These are phyloP conservation scores for Chrysocyon brachyurus DNA, from an alignment of 2,797 vertebrate species.

Conservation along the genomic window DNA sequence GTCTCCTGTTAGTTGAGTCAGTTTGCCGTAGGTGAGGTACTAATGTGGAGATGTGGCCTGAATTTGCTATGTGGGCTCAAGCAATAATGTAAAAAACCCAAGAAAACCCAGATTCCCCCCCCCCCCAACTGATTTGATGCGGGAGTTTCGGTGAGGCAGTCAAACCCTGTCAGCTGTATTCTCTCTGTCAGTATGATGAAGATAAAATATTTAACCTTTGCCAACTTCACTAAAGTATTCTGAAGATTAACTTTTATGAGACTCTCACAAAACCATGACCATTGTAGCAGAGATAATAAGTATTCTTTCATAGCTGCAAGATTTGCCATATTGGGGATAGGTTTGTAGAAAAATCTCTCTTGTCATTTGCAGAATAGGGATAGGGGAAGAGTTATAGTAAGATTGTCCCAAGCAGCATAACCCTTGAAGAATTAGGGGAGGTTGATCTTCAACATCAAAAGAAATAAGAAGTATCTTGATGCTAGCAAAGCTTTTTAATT, in stretches of 20 bases:
- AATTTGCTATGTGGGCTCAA: not conserved
- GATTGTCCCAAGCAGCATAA: not conserved
- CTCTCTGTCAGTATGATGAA: not conserved
- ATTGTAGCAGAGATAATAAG: not conserved
- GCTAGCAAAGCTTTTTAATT: not conserved
- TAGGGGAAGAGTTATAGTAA: not conserved
- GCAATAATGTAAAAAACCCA: not conserved
- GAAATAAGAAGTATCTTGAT: not conserved
- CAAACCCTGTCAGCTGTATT: not conserved
- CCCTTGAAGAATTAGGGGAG: not conserved
- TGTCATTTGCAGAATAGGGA: not conserved
- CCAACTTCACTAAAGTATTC: not conserved
- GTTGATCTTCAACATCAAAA: not conserved
- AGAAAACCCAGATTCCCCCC: not conserved
- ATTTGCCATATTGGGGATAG: not conserved
- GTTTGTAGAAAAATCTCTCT: conserved; percentile 17
- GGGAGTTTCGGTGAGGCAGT: not conserved
- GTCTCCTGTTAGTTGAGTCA: not conserved
- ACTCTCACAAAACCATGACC: conserved; percentile 8
- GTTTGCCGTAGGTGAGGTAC: conserved; percentile 24
- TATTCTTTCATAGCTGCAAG: conserved; percentile 9
- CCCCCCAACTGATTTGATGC: not conserved
- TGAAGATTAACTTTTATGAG: conserved; percentile 30
- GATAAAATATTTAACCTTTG: conserved; percentile 28
- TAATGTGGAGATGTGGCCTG: not conserved